Evolutionary conservation across 2,113 vertebrate genomes (phyloP).

Genomic region (Camelus dromedarius): DNA sequence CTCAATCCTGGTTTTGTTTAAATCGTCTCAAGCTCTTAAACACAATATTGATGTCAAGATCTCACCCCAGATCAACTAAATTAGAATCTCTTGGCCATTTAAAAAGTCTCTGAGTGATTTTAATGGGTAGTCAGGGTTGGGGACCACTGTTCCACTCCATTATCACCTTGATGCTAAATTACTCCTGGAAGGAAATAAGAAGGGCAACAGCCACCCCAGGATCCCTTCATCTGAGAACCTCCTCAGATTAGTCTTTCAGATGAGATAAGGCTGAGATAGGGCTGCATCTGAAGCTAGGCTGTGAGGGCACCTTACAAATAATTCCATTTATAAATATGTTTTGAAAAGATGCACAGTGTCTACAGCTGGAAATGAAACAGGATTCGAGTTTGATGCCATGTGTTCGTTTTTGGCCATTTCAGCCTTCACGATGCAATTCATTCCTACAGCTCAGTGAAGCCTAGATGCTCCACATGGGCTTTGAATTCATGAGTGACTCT

Average conservation of each 20-base stretch:
- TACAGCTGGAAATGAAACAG: neutral
- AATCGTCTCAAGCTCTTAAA: neutral
- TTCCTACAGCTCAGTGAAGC: neutral
- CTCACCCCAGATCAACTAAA: neutral
- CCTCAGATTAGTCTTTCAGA: neutral
- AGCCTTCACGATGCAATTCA: neutral
- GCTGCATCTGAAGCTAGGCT: neutral
- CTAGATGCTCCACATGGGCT: neutral
- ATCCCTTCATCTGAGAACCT: neutral
- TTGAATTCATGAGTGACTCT: neutral
- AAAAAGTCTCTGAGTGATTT: neutral
- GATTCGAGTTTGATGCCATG: accelerated
- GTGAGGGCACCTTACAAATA: neutral
- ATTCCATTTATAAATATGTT: neutral
- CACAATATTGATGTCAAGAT: neutral
- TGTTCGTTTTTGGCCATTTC: neutral
- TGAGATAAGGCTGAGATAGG: neutral
- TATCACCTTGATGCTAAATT: neutral
- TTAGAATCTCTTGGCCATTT: neutral
- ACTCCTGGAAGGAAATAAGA: neutral
- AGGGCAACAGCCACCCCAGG: neutral
- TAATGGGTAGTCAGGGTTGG: neutral
- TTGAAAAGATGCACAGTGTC: neutral
- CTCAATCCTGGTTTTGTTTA: neutral
- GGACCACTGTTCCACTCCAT: neutral